A percentile compares a stretch with the other conserved stretches of the same genome.
phyloP scores from a whole-genome alignment of 2,113 vertebrate species.

The Ceyx margarethae region DNA sequence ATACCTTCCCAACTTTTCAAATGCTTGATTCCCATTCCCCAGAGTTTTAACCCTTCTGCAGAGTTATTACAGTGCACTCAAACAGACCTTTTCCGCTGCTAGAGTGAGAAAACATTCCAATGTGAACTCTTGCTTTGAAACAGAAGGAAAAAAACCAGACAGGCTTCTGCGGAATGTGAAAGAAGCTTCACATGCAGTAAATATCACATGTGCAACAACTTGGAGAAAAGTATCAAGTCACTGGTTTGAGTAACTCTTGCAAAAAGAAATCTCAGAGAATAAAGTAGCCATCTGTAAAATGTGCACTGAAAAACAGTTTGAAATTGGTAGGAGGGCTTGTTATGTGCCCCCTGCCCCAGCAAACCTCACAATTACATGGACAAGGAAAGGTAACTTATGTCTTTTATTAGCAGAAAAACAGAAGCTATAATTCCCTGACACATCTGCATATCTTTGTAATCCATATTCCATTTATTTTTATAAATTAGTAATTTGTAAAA shows the following conservation, averaged over 20 bases:
- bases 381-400: neutral
- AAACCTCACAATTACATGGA: neutral
- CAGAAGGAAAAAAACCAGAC: neutral
- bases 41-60: neutral
- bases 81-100: neutral
- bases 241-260: neutral
- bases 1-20: neutral
- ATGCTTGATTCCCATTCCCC: neutral
- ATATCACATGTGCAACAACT: neutral
- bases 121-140: slow-evolving; percentile 16
- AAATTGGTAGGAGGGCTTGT: neutral
- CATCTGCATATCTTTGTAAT: neutral
- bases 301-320: neutral
- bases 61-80: neutral
- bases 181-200: neutral
- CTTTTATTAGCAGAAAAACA: neutral
- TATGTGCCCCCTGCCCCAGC: accelerated
- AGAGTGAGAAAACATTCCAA: neutral
- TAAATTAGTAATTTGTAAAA: neutral
- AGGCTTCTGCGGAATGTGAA: neutral
- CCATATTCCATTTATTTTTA: neutral
- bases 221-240: neutral
- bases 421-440: neutral
- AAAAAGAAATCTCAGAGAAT: neutral
- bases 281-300: neutral